Conservation (phyloP, 2,888 invertebrate genomes). For the Dinocampus coccinellae region DNA sequence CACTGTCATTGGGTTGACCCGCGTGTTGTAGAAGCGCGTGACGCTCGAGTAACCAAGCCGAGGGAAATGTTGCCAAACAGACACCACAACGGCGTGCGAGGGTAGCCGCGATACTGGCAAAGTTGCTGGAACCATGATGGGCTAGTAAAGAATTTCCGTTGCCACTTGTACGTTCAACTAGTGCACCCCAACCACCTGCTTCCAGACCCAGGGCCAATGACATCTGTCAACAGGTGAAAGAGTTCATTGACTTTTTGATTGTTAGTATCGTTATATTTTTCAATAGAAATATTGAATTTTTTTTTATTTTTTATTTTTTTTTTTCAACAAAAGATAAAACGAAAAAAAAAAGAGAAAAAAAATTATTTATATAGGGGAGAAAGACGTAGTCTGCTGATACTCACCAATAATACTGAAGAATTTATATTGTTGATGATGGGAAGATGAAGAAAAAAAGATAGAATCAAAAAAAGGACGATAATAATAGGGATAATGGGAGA, state of each 20-base stretch:
- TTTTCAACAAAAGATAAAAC: no score
- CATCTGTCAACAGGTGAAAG: slow-evolving; percentile 56
- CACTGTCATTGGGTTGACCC: slow-evolving; percentile 75
- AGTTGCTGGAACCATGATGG: slow-evolving; percentile 45
- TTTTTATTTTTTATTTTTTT: background rate
- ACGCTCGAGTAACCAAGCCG: slow-evolving; percentile 88
- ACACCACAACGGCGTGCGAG: slow-evolving; percentile 79
- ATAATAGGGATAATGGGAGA: background rate
- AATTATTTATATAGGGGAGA: background rate
- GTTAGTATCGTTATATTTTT: no score
- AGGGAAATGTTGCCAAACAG: slow-evolving; percentile 88
- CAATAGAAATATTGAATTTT: background rate
- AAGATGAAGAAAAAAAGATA: background rate
- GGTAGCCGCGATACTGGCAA: slow-evolving; percentile 60
- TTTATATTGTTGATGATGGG: background rate
- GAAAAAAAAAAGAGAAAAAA: no score
- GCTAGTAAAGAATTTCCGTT: slow-evolving; percentile 60
- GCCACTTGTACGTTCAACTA: slow-evolving; percentile 64
- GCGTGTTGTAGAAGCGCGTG: slow-evolving; percentile 89
- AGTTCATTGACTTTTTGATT: slow-evolving; percentile 18
- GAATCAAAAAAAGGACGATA: background rate
- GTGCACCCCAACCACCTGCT: slow-evolving; percentile 69
- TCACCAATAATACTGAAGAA: slow-evolving; percentile 8
- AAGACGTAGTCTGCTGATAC: background rate
- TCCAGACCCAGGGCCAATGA: slow-evolving; percentile 67